These are phyloP conservation scores for Hafferia zeledoni DNA, from an alignment of 2,797 vertebrate species.

Conservation along the genomic window DNA sequence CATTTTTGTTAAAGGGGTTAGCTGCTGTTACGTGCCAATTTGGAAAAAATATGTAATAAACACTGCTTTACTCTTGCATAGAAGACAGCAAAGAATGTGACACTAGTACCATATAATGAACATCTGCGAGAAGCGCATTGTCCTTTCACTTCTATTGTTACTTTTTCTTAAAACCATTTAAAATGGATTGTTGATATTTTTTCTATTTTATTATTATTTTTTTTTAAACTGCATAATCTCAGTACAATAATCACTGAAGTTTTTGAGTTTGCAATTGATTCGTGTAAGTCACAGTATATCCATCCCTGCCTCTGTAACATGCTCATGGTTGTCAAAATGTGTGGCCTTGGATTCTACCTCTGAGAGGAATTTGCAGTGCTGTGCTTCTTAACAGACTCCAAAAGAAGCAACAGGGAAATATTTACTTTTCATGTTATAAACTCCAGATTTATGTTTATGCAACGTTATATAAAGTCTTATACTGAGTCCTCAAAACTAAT, in stretches of 20 bases:
- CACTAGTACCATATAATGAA: not conserved
- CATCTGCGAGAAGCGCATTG: not conserved
- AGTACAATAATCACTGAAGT: not conserved
- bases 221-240: not conserved
- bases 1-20: slow-evolving; percentile 77
- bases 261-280: not conserved
- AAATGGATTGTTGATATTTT: not conserved
- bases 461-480: not conserved
- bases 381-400: not conserved
- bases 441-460: not conserved
- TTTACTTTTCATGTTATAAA: not conserved
- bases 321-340: not conserved
- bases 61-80: slow-evolving; percentile 52
- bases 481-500: not conserved
- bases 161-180: not conserved
- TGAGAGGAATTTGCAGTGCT: not conserved
- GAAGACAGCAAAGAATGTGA: slow-evolving; percentile 13
- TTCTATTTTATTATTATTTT: not conserved
- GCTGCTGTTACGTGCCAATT: slow-evolving; percentile 67
- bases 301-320: not conserved
- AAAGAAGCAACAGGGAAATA: not conserved
- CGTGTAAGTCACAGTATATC: not conserved
- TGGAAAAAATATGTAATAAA: slow-evolving; percentile 52
- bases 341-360: not conserved
- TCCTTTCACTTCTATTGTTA: not conserved